phyloP scores from a whole-genome alignment of 2,888 invertebrate genomes.

The Sphaerophoria rueppellii region DNA sequence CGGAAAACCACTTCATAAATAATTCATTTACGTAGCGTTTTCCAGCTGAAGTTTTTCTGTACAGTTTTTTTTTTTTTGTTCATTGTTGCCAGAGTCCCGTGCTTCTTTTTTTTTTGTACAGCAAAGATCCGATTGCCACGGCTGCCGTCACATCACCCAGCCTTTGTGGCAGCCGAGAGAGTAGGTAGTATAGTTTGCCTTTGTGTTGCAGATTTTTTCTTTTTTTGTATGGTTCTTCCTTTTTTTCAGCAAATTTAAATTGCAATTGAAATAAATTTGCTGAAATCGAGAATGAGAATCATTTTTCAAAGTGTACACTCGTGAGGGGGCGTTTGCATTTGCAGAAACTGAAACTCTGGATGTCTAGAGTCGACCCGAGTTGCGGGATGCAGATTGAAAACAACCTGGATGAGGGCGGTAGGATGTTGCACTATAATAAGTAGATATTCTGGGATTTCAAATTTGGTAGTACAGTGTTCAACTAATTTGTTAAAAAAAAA shows the following conservation, averaged over 20 bases:
- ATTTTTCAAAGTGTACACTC: conserved; percentile 72
- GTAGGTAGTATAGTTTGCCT: conserved; percentile 29
- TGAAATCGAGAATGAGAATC: conserved; percentile 74
- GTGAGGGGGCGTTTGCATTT: conserved; percentile 64
- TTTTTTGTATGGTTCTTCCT: conserved; percentile 46
- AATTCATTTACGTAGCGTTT: conserved; percentile 80
- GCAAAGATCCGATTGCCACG: conserved; percentile 20
- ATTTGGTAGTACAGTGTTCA: conserved; percentile 27
- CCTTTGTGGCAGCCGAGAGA: conserved; percentile 43
- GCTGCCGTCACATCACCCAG: conserved; percentile 7
- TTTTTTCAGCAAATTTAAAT: conserved; percentile 68
- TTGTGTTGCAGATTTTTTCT: conserved; percentile 46
- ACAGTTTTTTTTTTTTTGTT: conserved; percentile 29
- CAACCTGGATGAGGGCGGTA: conserved; percentile 19
- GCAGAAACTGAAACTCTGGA: conserved; percentile 30
- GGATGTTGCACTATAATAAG: conserved; percentile 63
- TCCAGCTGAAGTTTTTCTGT: conserved; percentile 67
- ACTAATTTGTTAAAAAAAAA: conserved; percentile 15
- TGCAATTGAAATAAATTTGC: conserved; percentile 74
- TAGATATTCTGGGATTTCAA: conserved; percentile 65
- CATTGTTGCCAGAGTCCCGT: conserved; percentile 26
- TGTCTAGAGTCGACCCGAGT: background rate
- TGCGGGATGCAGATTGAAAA: background rate
- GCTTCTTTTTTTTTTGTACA: background rate
- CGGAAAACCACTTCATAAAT: conserved; percentile 81